phyloP scores from a whole-genome alignment of 2,888 invertebrate species.

The Myopa testacea region DNA sequence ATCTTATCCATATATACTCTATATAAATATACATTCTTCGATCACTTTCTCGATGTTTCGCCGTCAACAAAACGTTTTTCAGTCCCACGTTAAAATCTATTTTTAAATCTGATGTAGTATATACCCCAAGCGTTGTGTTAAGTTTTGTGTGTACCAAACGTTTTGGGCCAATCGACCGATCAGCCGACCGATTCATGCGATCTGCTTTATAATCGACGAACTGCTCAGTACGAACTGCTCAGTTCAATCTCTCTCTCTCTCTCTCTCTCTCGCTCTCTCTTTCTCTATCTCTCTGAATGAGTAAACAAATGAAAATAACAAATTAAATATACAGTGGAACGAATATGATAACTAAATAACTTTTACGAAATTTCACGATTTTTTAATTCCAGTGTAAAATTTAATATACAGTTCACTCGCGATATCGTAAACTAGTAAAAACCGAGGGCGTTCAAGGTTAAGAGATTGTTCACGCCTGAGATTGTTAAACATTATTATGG shows the following conservation, averaged over 20 bases:
- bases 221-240: neutral
- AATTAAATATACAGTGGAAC: conserved; percentile 19
- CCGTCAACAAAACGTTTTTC: conserved; percentile 31
- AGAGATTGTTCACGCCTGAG: no score
- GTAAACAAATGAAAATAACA: neutral
- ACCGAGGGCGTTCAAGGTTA: no score
- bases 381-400: no score
- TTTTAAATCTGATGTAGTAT: conserved; percentile 58
- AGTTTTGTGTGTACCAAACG: conserved; percentile 21
- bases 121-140: conserved; percentile 28
- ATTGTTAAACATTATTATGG: no score
- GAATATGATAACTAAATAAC: neutral
- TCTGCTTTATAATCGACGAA: neutral
- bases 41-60: conserved; percentile 17
- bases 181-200: neutral
- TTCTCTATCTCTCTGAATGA: neutral
- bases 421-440: no score
- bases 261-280: neutral
- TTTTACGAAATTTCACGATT: neutral
- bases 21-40: neutral
- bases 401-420: no score
- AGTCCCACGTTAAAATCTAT: conserved; percentile 58
- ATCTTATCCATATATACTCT: neutral
- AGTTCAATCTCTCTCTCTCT: neutral
- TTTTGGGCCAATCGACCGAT: conserved; percentile 17